These are phyloP conservation scores for Zaprionus nigranus DNA, from an alignment of 1,140 invertebrate species.

Conservation along the genomic window DNA sequence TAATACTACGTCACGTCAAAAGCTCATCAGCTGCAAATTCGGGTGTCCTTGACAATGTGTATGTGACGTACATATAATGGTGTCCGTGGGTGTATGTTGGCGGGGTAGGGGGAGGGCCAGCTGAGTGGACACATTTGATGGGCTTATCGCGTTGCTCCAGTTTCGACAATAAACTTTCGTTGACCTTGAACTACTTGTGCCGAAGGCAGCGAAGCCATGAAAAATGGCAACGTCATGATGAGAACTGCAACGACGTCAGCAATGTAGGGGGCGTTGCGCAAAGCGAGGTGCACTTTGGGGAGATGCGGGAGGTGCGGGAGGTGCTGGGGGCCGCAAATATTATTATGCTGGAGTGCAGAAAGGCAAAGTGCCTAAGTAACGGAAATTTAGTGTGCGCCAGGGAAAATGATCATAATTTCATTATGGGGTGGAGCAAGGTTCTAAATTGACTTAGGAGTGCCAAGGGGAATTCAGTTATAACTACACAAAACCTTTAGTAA, in stretches of 20 bases:
- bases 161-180: constrained; percentile 10
- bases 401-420: constrained; percentile 1
- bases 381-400: background rate
- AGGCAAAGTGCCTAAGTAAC: background rate
- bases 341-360: background rate
- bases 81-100: background rate
- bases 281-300: background rate
- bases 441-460: background rate
- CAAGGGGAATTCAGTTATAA: too few relatives aligned
- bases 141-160: constrained; percentile 16
- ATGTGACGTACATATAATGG: background rate
- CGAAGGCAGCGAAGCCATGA: constrained; percentile 1
- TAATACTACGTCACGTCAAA: constrained; percentile 43
- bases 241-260: constrained; percentile 59
- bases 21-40: constrained; percentile 25
- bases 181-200: constrained; percentile 49
- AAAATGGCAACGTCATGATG: constrained; percentile 18
- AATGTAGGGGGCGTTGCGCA: constrained; percentile 34
- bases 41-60: constrained; percentile 14
- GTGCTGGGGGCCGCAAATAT: too few relatives aligned
- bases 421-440: background rate
- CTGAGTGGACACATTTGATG: constrained; percentile 3
- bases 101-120: background rate
- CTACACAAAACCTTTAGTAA: too few relatives aligned
- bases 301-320: too few relatives aligned